These are phyloP conservation scores for Prionace glauca DNA, from an alignment of 2,797 vertebrate genomes.

Conservation along the genomic window DNA sequence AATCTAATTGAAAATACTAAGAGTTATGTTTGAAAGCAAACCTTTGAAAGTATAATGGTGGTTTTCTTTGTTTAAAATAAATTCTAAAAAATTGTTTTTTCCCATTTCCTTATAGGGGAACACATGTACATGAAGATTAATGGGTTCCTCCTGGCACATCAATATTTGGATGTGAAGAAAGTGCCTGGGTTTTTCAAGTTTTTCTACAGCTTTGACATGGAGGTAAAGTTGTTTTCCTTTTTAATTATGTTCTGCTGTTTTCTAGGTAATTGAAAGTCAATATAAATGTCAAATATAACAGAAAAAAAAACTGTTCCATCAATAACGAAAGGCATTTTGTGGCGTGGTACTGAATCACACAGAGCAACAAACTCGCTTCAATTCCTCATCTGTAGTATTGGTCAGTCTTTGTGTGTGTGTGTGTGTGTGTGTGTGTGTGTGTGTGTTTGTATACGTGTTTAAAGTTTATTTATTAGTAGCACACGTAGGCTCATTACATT, in stretches of 20 bases:
- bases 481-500: no score
- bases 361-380: not conserved
- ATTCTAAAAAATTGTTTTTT: slow-evolving; percentile 6
- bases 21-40: not conserved
- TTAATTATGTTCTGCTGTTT: not conserved
- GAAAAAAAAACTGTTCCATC: not conserved
- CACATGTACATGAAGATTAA: slow-evolving; percentile 86
- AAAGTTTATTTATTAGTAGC: no score
- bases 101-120: slow-evolving; percentile 65
- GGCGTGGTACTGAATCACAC: no score
- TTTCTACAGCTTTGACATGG: slow-evolving; percentile 81
- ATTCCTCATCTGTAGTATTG: not conserved
- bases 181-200: slow-evolving; percentile 88
- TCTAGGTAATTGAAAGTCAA: not conserved
- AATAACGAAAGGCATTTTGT: not conserved
- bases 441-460: not conserved
- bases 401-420: not conserved
- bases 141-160: slow-evolving; percentile 80
- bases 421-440: not conserved
- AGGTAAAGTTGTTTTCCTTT: slow-evolving; percentile 60
- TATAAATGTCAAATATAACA: not conserved
- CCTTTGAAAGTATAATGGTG: not conserved
- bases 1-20: not conserved
- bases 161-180: slow-evolving; percentile 77
- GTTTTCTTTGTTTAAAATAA: slow-evolving; percentile 19